Percentiles rank a stretch among this genome's conserved stretches.
phyloP scores from a whole-genome alignment of 1,140 invertebrate genomes.

The Sycobia sp. region DNA sequence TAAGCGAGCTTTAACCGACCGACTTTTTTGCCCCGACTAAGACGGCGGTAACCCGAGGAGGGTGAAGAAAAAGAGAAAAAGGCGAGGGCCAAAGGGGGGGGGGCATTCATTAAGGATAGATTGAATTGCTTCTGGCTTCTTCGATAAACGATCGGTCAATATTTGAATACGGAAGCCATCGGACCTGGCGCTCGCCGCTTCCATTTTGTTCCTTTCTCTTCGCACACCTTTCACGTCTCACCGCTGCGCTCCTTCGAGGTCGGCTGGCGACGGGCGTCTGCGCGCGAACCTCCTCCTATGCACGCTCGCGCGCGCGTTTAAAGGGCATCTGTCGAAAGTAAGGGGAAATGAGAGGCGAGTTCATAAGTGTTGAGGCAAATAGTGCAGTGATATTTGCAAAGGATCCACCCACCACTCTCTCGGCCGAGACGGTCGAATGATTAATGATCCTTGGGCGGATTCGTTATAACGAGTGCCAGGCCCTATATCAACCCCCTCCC shows the following conservation, averaged over 20 bases:
- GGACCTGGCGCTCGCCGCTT: slow-evolving; percentile 5
- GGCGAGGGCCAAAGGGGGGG: no score
- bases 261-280: no score
- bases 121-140: slow-evolving; percentile 10
- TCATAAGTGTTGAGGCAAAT: slow-evolving; percentile 43
- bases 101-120: slow-evolving; percentile 20
- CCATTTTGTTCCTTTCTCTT: not conserved
- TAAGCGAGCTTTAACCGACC: not conserved
- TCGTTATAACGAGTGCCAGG: slow-evolving; percentile 49
- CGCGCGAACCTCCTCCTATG: no score
- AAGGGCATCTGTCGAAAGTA: slow-evolving; percentile 10
- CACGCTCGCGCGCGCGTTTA: slow-evolving; percentile 3
- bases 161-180: slow-evolving; percentile 49
- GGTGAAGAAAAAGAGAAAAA: no score
- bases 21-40: slow-evolving; percentile 1
- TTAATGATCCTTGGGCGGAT: slow-evolving; percentile 51
- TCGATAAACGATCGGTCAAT: slow-evolving; percentile 47
- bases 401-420: slow-evolving; percentile 29
- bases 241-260: no score
- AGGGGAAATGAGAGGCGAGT: slow-evolving; percentile 23
- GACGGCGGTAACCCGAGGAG: slow-evolving; percentile 4
- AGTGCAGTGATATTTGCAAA: slow-evolving; percentile 48
- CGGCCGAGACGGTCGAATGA: slow-evolving; percentile 48
- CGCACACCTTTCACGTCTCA: not conserved
- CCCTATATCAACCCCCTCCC: no score